Percentiles rank a stretch among this genome's conserved stretches.
phyloP scores from a whole-genome alignment of 2,113 vertebrate genomes.

The Butastur rufipennis region DNA sequence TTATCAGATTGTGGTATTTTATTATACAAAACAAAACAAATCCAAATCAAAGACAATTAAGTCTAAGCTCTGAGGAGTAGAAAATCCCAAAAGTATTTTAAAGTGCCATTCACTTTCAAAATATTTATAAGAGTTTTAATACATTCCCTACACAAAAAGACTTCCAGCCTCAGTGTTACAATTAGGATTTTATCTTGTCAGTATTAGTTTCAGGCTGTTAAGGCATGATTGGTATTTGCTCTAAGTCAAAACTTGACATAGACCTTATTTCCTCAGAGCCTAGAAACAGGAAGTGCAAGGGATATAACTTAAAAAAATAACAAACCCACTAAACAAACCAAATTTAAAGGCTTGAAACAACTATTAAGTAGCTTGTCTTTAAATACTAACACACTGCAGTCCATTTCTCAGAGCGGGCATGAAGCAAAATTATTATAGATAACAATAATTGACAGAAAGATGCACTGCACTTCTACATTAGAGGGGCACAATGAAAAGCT shows the following conservation, averaged over 20 bases:
- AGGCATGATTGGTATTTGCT: neutral
- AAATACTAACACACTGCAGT: neutral
- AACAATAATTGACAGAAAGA: neutral
- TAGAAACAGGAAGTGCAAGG: neutral
- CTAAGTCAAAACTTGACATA: neutral
- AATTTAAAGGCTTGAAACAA: neutral
- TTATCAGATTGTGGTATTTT: neutral
- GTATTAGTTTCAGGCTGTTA: neutral
- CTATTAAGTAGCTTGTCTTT: neutral
- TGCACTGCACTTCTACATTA: neutral
- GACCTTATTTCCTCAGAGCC: neutral
- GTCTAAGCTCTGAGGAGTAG: neutral
- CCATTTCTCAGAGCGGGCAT: neutral
- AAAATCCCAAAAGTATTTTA: neutral
- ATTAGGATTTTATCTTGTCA: neutral
- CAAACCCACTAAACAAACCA: neutral
- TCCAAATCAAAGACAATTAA: neutral
- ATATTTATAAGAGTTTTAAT: neutral
- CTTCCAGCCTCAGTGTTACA: neutral
- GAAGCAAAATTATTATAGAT: neutral
- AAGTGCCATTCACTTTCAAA: conserved; percentile 15
- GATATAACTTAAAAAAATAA: neutral
- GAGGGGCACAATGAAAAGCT: neutral
- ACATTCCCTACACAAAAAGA: neutral
- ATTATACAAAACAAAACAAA: neutral